Base-by-base conservation (phyloP, 2,113 vertebrate genomes). In the Callorhinus ursinus region DNA sequence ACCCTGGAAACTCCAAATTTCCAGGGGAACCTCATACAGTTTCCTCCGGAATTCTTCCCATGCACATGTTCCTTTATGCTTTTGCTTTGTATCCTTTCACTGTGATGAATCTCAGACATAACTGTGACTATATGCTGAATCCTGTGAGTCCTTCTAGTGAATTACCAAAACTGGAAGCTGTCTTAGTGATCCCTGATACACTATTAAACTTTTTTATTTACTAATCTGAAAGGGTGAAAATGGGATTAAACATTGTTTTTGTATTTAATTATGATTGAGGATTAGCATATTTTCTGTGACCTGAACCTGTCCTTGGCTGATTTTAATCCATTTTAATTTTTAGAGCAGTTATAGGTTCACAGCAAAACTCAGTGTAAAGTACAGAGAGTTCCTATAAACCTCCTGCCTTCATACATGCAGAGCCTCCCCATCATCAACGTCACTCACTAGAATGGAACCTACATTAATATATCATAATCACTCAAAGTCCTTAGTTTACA, bases 241-340 rank as follows among this genome's bases (percentile, higher is more conserved):
- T 71, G 33, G 28, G 33, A 59, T 39, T 49, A 28, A 19, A 51
- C 67, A 92, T 61, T 18, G 33, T 92, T 93, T 77, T 55, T 42
- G 16, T 61, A 76, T 74, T 93, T 77, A 93, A 86, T 65, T 77
- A 53, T 77, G 26, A 77, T 33, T 39, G 33, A 86, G 33, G 61
- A 80, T 86, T 95, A 91, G 33, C 61, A 79, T 39, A 86, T n/a
- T 19, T 91, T 71, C 61, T 71, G 4, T 95, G 49, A 71, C 26
- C 10, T 79, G 33, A 36, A 80, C 39, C 12, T 79, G 21, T 42
- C 55, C 39, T 95, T 61, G 51, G 82, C 33, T 69, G 18, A 71
- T n/a, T 80, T 92, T 49, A 71, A 67, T 0, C 36, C 11, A 80
- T 33, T 39, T 51, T 51, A 80, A 31, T 42, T 87, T 55, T 81